Percentiles rank a stretch among this genome's conserved stretches.
Conservation (phyloP, 2,888 invertebrate species). For the Mythimna pallens region DNA sequence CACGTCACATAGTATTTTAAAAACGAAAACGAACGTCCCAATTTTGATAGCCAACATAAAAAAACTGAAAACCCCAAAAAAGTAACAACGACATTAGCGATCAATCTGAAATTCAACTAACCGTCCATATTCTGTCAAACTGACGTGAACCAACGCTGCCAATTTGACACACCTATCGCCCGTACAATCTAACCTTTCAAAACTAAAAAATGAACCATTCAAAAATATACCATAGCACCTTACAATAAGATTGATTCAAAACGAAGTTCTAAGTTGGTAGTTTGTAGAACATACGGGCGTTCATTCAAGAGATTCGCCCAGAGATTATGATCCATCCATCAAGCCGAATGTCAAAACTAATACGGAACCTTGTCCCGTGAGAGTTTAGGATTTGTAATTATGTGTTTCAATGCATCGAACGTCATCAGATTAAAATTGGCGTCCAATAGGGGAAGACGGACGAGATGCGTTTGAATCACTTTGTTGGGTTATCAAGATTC, state of each 20-base stretch:
- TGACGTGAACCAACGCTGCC: conserved; percentile 79
- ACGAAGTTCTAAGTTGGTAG: conserved; percentile 60
- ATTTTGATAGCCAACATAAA: conserved; percentile 31
- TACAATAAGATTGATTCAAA: conserved; percentile 53
- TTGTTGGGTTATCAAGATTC: conserved; percentile 61
- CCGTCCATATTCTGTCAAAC: conserved; percentile 82
- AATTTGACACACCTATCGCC: conserved; percentile 85
- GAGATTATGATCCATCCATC: conserved; percentile 90
- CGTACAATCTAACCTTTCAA: conserved; percentile 72
- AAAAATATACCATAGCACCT: conserved; percentile 63
- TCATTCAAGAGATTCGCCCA: conserved; percentile 86
- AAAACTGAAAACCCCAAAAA: conserved; percentile 52
- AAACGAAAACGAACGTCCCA: conserved; percentile 27
- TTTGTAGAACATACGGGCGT: conserved; percentile 82
- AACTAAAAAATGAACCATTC: conserved; percentile 36
- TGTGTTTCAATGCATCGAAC: conserved; percentile 86
- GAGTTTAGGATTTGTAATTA: conserved; percentile 87
- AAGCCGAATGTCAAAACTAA: conserved; percentile 90
- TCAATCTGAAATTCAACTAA: conserved; percentile 82
- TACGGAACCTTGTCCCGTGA: conserved; percentile 88
- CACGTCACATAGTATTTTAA: conserved; percentile 4
- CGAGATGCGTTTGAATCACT: conserved; percentile 66
- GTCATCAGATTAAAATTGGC: conserved; percentile 90
- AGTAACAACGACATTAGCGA: conserved; percentile 70
- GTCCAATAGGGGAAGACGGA: conserved; percentile 83